phyloP scores from a whole-genome alignment of 2,888 invertebrate genomes.

The Thyatira batis region DNA sequence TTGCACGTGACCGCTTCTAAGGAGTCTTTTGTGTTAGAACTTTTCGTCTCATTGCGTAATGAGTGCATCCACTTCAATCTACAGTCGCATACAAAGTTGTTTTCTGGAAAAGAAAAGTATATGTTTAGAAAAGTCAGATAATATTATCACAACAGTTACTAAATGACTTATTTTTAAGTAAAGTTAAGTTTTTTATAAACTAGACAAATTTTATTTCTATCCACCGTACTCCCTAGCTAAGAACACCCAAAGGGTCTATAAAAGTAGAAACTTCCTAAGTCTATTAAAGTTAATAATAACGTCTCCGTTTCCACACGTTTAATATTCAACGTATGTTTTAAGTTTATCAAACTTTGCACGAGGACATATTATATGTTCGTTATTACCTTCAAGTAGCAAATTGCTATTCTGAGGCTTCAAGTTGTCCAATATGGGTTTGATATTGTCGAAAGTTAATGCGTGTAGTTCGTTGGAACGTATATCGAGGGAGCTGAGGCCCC shows the following conservation, averaged over 20 bases:
- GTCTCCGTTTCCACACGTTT: conserved; percentile 63
- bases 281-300: conserved; percentile 64
- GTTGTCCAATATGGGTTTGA: conserved; percentile 89
- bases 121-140: not conserved
- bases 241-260: conserved; percentile 65
- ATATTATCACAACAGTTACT: conserved; percentile 20
- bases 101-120: conserved; percentile 83
- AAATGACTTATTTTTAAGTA: too few species aligned
- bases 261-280: conserved; percentile 66
- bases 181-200: conserved; percentile 45
- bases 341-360: conserved; percentile 58
- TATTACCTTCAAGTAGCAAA: conserved; percentile 88
- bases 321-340: conserved; percentile 71
- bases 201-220: conserved; percentile 45
- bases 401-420: conserved; percentile 88
- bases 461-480: conserved; percentile 89
- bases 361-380: conserved; percentile 63
- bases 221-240: conserved; percentile 39
- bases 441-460: conserved; percentile 89
- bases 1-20: conserved; percentile 88
- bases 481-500: conserved; percentile 88
- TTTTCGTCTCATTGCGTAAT: conserved; percentile 88
- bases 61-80: conserved; percentile 90
- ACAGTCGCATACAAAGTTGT: conserved; percentile 92
- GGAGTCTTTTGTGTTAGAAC: conserved; percentile 85